Conservation (phyloP, 2,113 vertebrate genomes). For the Macroglossus sobrinus region DNA sequence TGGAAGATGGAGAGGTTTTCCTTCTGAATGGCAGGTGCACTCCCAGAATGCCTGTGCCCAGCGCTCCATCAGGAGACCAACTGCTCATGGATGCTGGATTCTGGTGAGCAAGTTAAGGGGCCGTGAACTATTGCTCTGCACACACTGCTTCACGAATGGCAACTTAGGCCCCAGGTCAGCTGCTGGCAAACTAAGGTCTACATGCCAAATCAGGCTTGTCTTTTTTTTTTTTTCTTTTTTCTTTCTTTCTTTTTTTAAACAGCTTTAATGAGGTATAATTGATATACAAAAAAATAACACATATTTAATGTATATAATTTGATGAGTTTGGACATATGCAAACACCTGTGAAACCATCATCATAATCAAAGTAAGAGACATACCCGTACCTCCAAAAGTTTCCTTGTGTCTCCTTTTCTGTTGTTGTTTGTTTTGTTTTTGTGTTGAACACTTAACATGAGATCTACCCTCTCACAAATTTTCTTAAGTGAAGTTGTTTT, state of each 20-base stretch:
- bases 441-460: background rate
- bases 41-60: too few relatives aligned
- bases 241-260: background rate
- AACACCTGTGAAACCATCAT: background rate
- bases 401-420: background rate
- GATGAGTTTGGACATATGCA: background rate
- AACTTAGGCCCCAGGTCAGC: background rate
- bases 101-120: background rate
- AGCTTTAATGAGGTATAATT: background rate
- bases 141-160: background rate
- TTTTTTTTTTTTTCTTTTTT: background rate
- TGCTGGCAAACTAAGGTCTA: background rate
- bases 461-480: background rate
- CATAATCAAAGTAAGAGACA: background rate
- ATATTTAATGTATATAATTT: too few relatives aligned
- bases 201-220: accelerated
- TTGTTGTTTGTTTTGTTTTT: background rate
- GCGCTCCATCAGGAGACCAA: accelerated
- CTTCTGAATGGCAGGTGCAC: conserved; percentile 34
- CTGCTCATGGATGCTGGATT: background rate
- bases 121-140: background rate
- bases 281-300: background rate
- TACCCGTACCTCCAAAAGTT: background rate
- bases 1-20: background rate
- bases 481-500: background rate